A percentile compares a stretch with the other conserved stretches of the same genome.
phyloP scores from a whole-genome alignment of 1,140 invertebrate species.

The Drosophila serrata region DNA sequence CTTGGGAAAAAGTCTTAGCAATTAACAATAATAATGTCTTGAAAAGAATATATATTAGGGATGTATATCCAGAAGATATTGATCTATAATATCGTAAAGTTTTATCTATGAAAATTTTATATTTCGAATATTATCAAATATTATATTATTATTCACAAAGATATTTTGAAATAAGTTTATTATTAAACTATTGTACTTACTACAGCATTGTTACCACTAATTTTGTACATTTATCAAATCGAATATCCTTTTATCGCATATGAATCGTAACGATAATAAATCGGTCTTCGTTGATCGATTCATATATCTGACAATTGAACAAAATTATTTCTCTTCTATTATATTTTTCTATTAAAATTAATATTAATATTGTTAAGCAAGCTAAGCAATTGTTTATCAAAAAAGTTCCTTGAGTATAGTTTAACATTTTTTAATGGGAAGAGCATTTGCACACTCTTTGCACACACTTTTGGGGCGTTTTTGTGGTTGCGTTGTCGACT shows the following conservation, averaged over 20 bases:
- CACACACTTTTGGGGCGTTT: constrained; percentile 30
- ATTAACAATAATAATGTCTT: no score
- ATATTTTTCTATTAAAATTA: background rate
- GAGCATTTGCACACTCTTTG: constrained; percentile 14
- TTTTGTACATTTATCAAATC: background rate
- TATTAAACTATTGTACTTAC: background rate
- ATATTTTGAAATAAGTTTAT: background rate
- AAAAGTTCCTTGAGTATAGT: background rate
- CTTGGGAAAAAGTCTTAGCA: no score
- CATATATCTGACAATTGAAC: background rate
- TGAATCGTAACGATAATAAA: background rate
- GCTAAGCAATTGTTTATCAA: background rate
- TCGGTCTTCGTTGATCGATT: background rate
- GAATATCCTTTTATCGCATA: background rate
- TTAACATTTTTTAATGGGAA: background rate
- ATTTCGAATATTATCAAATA: no score
- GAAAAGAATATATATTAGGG: no score
- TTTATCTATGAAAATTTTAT: no score
- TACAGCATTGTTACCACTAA: background rate
- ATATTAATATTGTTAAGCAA: background rate
- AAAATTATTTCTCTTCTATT: background rate
- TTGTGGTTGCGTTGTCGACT: constrained; percentile 35
- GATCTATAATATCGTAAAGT: no score
- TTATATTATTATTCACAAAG: no score
- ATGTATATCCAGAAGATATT: no score